Conservation (phyloP, 2,888 invertebrate genomes). For the Chloroclystis v-ata region DNA sequence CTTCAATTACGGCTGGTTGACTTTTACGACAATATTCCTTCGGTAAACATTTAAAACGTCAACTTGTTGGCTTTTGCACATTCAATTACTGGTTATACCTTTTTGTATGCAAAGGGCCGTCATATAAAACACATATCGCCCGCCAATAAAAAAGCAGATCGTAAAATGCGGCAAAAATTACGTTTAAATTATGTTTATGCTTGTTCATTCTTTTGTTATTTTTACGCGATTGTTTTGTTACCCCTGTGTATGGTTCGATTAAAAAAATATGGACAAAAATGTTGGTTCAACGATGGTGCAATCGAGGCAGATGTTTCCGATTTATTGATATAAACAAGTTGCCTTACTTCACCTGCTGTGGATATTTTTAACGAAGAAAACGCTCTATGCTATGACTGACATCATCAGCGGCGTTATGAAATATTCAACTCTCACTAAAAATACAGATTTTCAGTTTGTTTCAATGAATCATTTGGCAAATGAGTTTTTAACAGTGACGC, state of each 20-base stretch:
- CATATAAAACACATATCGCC: constrained; percentile 26
- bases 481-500: too few relatives aligned
- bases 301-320: constrained; percentile 45
- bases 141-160: constrained; percentile 30
- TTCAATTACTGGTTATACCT: constrained; percentile 34
- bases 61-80: constrained; percentile 30
- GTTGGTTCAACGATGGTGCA: constrained; percentile 13
- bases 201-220: constrained; percentile 13
- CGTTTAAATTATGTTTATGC: constrained; percentile 23
- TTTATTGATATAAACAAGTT: constrained; percentile 47
- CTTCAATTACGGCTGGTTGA: constrained; percentile 6
- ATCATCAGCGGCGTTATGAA: constrained; percentile 39
- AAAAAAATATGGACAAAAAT: constrained; percentile 5
- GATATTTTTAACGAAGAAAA: constrained; percentile 48
- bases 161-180: constrained; percentile 22
- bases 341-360: constrained; percentile 47
- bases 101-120: constrained; percentile 29
- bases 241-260: neutral
- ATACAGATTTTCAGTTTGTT: too few relatives aligned
- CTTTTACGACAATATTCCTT: constrained; percentile 35
- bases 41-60: constrained; percentile 26
- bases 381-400: constrained; percentile 40
- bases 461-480: too few relatives aligned
- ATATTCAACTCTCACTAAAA: too few relatives aligned
- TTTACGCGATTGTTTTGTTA: constrained; percentile 1